Evolutionary conservation across 2,888 invertebrate genomes (phyloP), one percentile per base, ranked within the genome.

Genomic region (Cheiracanthium punctorium): DNA sequence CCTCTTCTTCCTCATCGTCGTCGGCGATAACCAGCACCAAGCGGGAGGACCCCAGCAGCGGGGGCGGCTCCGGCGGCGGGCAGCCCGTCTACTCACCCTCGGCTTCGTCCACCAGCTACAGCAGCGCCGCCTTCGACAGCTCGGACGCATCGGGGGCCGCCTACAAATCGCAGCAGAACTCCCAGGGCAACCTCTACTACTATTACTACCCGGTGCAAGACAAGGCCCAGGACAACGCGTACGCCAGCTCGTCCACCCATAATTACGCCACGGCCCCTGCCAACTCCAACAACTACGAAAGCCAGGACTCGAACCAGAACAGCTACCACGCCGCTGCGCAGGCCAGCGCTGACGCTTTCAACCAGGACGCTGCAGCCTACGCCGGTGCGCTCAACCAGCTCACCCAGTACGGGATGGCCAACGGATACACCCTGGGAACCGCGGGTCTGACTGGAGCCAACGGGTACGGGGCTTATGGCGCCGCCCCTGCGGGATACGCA

Each of bases 171-270:
- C 88, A 76, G 28, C 81, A 82, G 64, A 52, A 82, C 14, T 80
- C 82, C 12, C 89, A 88, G 65, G 87, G 82, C 30, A 89, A 89
- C 67, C 87, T 89, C 7, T 89, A 89, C 70, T 90, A 90, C 65
- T 89, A 89, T 52, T 90, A 89, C 43, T 90, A 90, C 41, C 89
- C 89, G 8, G 88, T 88, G 7, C 88, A 87, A 79, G 88, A 89
- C 10, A 89, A 89, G 64, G 75, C 76, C 2, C 82, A 89, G 37
- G 80, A 86, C 41, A 77, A 76, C 37, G 87, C 85, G 48, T 88
- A 86, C 32, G 87, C 87, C 30, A 88, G 88, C 69, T 85, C 89
- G 32, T 88, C 89, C 20, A 87, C 88, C 29, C 88, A 88, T 52
- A 88, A 86, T 32, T 88, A 85, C n/a, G 84, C 88, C 28, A 81